Base-by-base conservation (phyloP, 2,888 invertebrate species). In the Anodontia alba region DNA sequence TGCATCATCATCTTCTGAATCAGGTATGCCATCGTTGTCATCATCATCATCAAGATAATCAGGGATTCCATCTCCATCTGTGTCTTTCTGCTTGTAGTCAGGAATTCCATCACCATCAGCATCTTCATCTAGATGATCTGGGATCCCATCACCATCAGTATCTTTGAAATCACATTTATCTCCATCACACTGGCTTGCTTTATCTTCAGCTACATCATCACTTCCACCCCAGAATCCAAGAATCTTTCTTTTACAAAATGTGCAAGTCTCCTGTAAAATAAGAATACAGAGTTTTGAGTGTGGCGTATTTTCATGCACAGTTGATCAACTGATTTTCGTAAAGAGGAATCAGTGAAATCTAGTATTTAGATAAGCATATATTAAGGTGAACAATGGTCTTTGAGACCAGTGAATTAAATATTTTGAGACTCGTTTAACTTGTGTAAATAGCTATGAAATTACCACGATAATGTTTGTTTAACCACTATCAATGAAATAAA, bases 71-170 rank as follows among this genome's bases (percentile, higher is more conserved):
- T 91, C 92, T 31, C 90, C 89, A 79, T 92, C 91, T 17, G 74
- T 74, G 73, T 92, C 91, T 15, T 80, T 68, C 23, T 91, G 89
- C 3, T 78, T n/a, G 42, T 84, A 62, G 75, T 92, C 91, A 15
- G 89, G 90, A 46, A 93, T 90, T 38, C 92, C 91, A 84, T 93
- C 91, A 8, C 84, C 88, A 86, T 94, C 93, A 76, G 85, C 87
- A 83, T 93, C 92, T 20, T 87, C 69, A 62, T 94, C 92, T 29
- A 83, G 66, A 69, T 88, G 33, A 71, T 91, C 90, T 2, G 90
- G 89, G 57, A 92, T 90, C 0, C 92, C 93, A 82, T 88, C 83
- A 69, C 90, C 87, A 87, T 93, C 93, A 42, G 86, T 82, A 73
- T 92, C 91, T 62, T 88, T 83, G 31, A 84, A 23, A 54, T 89